These are phyloP conservation scores for Pseudochaenichthys georgianus DNA, from an alignment of 2,797 vertebrate species.

Conservation along the genomic window DNA sequence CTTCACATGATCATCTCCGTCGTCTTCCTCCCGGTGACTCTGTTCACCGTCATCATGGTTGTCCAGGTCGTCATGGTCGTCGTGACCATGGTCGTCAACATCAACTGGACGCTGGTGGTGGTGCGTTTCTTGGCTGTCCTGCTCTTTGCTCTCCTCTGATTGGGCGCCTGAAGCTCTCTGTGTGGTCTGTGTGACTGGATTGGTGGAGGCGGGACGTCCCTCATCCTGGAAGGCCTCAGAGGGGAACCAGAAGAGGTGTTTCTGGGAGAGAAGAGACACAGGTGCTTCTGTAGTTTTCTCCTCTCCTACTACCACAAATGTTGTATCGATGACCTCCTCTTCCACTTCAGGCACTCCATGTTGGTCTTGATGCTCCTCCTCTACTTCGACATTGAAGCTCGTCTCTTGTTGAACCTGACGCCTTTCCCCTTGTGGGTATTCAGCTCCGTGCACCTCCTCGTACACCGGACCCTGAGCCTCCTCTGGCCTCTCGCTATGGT, in stretches of 20 bases:
- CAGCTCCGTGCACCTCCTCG: constrained; percentile 61
- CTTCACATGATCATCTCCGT: constrained; percentile 28
- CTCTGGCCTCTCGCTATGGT: constrained; percentile 53
- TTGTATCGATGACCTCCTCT: constrained; percentile 46
- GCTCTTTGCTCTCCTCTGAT: constrained; percentile 72
- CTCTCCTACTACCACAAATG: constrained; percentile 20
- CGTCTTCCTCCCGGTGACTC: constrained; percentile 52
- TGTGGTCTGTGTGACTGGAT: constrained; percentile 73
- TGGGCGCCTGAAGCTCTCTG: constrained; percentile 76
- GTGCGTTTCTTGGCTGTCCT: constrained; percentile 70
- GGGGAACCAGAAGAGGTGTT: constrained; percentile 93
- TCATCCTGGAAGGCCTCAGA: constrained; percentile 87
- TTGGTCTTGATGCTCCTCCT: constrained; percentile 61
- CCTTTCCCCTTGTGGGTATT: constrained; percentile 18
- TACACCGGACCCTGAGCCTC: constrained; percentile 65
- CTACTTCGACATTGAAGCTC: constrained; percentile 24
- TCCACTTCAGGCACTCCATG: constrained; percentile 51
- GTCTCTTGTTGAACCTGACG: constrained; percentile 51
- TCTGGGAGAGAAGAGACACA: constrained; percentile 88
- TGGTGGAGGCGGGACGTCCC: constrained; percentile 64
- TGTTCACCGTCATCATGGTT: constrained; percentile 44
- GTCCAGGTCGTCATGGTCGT: constrained; percentile 28
- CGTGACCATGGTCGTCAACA: constrained; percentile 37
- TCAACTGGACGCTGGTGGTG: constrained; percentile 50
- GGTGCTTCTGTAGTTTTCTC: constrained; percentile 83